Percentiles rank a stretch among this genome's conserved stretches.
Conservation (phyloP, 2,113 vertebrate genomes). For the Upupa epops region DNA sequence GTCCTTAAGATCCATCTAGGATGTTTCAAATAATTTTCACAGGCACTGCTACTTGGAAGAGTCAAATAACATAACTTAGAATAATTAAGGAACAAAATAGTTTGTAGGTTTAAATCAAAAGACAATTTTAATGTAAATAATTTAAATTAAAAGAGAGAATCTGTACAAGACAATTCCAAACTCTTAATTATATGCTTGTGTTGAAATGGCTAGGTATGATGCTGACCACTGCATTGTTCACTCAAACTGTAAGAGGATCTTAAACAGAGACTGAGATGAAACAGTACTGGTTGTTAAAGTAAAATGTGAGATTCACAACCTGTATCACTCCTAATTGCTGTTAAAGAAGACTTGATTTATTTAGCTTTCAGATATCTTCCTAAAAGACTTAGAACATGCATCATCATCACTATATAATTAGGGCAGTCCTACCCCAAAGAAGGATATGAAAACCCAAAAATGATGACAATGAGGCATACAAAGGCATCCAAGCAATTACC, state of each 20-base stretch:
- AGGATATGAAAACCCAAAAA: slow-evolving; percentile 21
- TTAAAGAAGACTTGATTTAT: slow-evolving; percentile 37
- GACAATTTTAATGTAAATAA: too few species aligned
- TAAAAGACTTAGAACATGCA: slow-evolving; percentile 22
- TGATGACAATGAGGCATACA: slow-evolving; percentile 36
- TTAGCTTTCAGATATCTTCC: not conserved
- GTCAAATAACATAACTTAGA: not conserved
- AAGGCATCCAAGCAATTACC: slow-evolving; percentile 31
- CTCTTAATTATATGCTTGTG: not conserved
- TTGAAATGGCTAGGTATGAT: not conserved
- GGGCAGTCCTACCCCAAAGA: not conserved
- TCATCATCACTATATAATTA: slow-evolving; percentile 51
- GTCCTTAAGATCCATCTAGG: not conserved
- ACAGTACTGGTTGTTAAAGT: not conserved
- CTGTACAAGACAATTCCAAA: not conserved
- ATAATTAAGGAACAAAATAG: not conserved
- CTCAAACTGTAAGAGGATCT: not conserved
- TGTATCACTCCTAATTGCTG: not conserved
- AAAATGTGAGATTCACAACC: slow-evolving; percentile 1
- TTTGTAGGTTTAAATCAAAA: not conserved
- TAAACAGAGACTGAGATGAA: not conserved
- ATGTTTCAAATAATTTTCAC: not conserved
- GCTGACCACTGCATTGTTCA: not conserved
- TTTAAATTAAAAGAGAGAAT: not conserved
- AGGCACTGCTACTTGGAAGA: not conserved